These are phyloP conservation scores for Meiosimyza platycephala DNA, from an alignment of 2,888 invertebrate species.

Conservation along the genomic window DNA sequence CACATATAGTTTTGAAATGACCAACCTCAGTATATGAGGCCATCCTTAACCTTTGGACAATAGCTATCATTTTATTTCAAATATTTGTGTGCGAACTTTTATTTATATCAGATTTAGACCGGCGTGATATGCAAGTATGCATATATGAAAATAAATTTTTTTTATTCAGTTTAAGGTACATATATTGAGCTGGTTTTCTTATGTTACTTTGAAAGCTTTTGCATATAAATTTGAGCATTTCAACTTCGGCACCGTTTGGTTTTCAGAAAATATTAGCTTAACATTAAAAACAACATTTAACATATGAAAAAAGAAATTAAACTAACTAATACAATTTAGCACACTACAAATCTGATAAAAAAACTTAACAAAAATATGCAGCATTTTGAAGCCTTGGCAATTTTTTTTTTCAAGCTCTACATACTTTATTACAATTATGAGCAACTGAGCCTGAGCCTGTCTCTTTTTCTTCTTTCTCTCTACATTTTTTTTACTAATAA, in stretches of 20 bases:
- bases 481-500: neutral
- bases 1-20: no score
- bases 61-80: no score
- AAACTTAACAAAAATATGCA: neutral
- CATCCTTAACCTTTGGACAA: no score
- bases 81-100: no score
- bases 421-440: constrained; percentile 4
- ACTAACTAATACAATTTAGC: neutral
- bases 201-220: neutral
- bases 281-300: neutral
- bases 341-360: neutral
- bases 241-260: no score
- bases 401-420: neutral
- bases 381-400: constrained; percentile 7
- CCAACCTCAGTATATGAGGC: no score
- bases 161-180: no score
- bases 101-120: no score
- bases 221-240: constrained; percentile 7
- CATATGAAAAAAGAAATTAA: neutral
- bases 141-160: no score
- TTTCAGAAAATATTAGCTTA: neutral
- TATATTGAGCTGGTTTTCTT: no score
- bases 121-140: no score
- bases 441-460: constrained; percentile 29
- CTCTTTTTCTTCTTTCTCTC: neutral